Evolutionary conservation across 2,113 vertebrate genomes (phyloP).

Genomic region (Poeciliopsis prolifica): DNA sequence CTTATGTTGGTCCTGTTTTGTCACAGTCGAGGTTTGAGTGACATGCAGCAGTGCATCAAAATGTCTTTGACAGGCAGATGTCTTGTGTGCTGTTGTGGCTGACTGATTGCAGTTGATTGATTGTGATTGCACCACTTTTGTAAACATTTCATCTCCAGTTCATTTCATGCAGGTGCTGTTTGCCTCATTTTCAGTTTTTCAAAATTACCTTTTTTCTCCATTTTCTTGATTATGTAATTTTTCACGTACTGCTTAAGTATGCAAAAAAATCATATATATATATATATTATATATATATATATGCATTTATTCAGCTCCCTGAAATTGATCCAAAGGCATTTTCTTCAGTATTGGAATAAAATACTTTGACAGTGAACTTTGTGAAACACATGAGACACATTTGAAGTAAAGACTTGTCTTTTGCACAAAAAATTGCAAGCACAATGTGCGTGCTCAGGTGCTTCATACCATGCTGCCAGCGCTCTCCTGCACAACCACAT

Average conservation of each 20-base stretch:
- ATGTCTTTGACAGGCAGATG: not conserved
- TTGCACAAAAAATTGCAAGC: no score
- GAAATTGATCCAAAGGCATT: no score
- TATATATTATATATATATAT: no score
- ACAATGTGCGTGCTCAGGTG: not conserved
- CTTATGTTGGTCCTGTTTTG: not conserved
- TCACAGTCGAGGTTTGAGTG: not conserved
- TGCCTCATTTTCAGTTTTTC: constrained; percentile 7
- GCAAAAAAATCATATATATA: no score
- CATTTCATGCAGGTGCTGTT: not conserved
- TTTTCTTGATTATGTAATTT: not conserved
- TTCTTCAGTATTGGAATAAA: no score
- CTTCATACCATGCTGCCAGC: constrained; percentile 1
- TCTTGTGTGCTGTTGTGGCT: constrained; percentile 8
- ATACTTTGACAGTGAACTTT: no score
- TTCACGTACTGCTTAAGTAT: no score
- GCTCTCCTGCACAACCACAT: not conserved
- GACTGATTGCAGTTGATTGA: constrained; percentile 19
- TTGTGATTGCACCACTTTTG: constrained; percentile 13
- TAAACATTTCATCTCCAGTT: constrained; percentile 4
- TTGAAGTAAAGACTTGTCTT: no score
- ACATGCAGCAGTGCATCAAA: not conserved
- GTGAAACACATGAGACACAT: no score
- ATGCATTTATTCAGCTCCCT: no score
- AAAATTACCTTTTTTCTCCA: not conserved